A percentile compares a stretch with the other conserved stretches of the same genome.
Conservation (phyloP, 2,888 invertebrate species). For the Acholoe squamosa region DNA sequence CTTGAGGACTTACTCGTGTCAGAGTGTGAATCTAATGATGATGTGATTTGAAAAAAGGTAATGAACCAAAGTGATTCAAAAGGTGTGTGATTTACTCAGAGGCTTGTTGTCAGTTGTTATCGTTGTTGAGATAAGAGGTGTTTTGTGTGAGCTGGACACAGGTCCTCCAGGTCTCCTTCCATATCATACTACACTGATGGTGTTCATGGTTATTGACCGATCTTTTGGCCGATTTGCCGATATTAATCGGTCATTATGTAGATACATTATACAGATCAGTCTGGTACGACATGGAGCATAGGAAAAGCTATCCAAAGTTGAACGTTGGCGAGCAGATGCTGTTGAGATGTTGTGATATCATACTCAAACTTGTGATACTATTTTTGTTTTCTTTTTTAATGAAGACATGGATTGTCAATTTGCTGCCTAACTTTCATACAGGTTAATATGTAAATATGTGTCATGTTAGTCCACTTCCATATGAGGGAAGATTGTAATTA, state of each 20-base stretch:
- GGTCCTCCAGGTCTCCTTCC: neutral
- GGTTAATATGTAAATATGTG: conserved; percentile 12
- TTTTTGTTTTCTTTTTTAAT: conserved; percentile 11
- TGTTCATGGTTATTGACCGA: too few species aligned
- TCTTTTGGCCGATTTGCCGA: too few species aligned
- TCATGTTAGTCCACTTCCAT: neutral
- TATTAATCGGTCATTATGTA: too few species aligned
- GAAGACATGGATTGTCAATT: neutral
- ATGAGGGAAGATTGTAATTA: neutral
- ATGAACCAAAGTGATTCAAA: conserved; percentile 21
- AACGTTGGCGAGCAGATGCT: conserved; percentile 25
- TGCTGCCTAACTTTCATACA: conserved; percentile 49
- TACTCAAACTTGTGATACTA: conserved; percentile 55
- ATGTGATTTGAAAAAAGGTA: neutral
- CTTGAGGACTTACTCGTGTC: neutral
- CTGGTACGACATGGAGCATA: too few species aligned
- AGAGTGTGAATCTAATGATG: neutral
- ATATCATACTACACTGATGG: conserved; percentile 35
- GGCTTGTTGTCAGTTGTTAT: neutral
- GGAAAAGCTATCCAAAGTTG: neutral
- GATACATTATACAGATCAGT: too few species aligned
- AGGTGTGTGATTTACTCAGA: neutral
- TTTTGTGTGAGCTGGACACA: neutral
- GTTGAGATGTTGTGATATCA: conserved; percentile 60
- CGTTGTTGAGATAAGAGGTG: neutral